Base-by-base conservation (phyloP, 2,113 vertebrate species). In the Podarcis raffonei region DNA sequence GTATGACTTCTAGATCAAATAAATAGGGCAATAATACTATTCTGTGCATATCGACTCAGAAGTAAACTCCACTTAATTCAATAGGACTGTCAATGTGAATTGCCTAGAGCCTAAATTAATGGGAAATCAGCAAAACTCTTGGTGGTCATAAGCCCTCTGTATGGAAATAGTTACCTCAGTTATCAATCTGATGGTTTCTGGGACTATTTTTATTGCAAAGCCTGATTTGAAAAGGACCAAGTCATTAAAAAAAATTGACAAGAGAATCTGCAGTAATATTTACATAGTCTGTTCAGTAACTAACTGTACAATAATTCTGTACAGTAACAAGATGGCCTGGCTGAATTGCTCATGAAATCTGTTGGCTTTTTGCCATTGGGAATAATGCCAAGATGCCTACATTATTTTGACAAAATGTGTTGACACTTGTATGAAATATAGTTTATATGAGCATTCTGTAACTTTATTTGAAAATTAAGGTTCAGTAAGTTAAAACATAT, bases 401-500 rank as follows among this genome's bases (percentile, higher is more conserved):
- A 82, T 69, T 93, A n/a, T 89, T 86, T 69, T 23, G 48, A 89
- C 87, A 62, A 93, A 69, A 1, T 83, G 4, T 6, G 77, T 78
- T 66, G 87, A 90, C 30, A 22, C 16, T 89, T 4, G 39, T 75
- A 1, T 75, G 82, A 81, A 71, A 3, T 35, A 53, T 1, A 30
- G 59, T 86, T 92, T 83, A 71, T 81, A 90, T 32, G 8, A 80
- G 32, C 0, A 1, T 86, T 39, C 23, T 93, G 89, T 90, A 37
- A 90, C 35, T 68, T 71, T 35, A 72, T 62, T 53, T 90, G 18
- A 94, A 92, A 59, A 81, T 39, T 88, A 91, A 77, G 88, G 57
- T 75, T 25, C 81, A 1, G 3, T 93, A 87, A 71, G 84, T 87
- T 53, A 79, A 90, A 95, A 84, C 53, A 93, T 62, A 69, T 82